A percentile compares a stretch with the other conserved stretches of the same genome.
phyloP scores from a whole-genome alignment of 30 jellyfish, hydroid and myxozoan genomes.

The Calvadosia cruxmelitensis region DNA sequence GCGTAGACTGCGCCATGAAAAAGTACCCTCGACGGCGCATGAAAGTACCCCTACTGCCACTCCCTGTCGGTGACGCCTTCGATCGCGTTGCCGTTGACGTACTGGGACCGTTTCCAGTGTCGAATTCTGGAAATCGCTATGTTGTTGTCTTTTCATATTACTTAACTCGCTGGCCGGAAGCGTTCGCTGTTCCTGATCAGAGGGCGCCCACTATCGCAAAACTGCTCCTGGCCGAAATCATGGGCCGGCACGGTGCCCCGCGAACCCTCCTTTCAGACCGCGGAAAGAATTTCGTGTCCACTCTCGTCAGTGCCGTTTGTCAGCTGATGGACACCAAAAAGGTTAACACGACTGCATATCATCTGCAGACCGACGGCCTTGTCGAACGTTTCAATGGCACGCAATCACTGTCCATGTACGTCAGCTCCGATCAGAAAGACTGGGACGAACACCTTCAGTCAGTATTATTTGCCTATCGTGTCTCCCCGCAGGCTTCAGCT shows the following conservation, averaged over 20 bases:
- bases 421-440: slow-evolving; percentile 10
- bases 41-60: slow-evolving; percentile 39
- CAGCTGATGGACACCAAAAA: slow-evolving; percentile 16
- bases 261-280: slow-evolving; percentile 30
- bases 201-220: slow-evolving; percentile 38
- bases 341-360: slow-evolving; percentile 28
- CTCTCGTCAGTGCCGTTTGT: slow-evolving; percentile 30
- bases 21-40: slow-evolving; percentile 12
- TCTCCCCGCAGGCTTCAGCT: slow-evolving; percentile 38
- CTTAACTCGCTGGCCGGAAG: slow-evolving; percentile 47
- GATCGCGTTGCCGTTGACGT: slow-evolving; percentile 57
- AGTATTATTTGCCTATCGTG: slow-evolving; percentile 28
- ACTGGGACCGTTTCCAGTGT: slow-evolving; percentile 49
- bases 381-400: slow-evolving; percentile 24
- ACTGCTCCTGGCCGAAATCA: slow-evolving; percentile 10
- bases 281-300: slow-evolving; percentile 34
- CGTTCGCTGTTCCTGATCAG: slow-evolving; percentile 31
- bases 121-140: slow-evolving; percentile 27
- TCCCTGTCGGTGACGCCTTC: slow-evolving; percentile 44
- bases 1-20: slow-evolving; percentile 44
- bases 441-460: slow-evolving; percentile 19
- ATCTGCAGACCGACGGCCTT: slow-evolving; percentile 30
- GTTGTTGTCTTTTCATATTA: slow-evolving; percentile 29
- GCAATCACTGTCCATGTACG: slow-evolving; percentile 6
- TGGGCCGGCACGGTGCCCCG: slow-evolving; percentile 43